A percentile compares a stretch with the other conserved stretches of the same genome.
These are phyloP conservation scores for Drosophila pegasa DNA, from an alignment of 2,888 invertebrate genomes.

Conservation along the genomic window DNA sequence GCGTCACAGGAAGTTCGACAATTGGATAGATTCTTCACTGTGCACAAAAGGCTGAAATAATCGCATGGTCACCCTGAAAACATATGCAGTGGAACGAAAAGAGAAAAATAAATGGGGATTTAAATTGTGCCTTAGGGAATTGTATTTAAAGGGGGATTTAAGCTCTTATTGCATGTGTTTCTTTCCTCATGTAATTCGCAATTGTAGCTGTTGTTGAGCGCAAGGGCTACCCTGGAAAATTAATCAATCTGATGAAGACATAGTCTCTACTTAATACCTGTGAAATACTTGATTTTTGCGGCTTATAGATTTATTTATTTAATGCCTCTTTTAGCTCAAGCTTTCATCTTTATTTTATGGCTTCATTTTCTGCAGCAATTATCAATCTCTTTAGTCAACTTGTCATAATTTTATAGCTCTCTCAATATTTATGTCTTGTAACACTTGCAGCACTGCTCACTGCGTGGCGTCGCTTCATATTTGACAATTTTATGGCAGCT, in stretches of 20 bases:
- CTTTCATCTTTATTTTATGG: background rate
- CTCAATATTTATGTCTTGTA: background rate
- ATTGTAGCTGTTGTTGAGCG: too few species aligned
- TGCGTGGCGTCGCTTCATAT: background rate
- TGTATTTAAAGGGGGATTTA: too few species aligned
- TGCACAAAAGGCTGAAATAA: background rate
- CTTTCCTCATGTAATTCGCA: too few species aligned
- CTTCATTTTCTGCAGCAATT: background rate
- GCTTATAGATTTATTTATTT: too few species aligned
- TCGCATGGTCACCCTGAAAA: background rate
- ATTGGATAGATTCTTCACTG: conserved; percentile 7
- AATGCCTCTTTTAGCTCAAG: too few species aligned
- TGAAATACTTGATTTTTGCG: too few species aligned
- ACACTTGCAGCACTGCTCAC: background rate
- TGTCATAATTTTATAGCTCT: background rate
- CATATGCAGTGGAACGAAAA: background rate
- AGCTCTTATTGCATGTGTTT: too few species aligned
- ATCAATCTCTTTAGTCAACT: background rate
- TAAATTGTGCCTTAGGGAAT: too few species aligned
- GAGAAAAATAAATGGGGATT: too few species aligned
- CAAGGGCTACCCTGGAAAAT: too few species aligned
- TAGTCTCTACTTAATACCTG: too few species aligned
- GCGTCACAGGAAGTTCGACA: conserved; percentile 7
- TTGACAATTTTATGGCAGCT: background rate
- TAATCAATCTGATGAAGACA: too few species aligned